Conservation (phyloP, 2,888 invertebrate species). For the Idaea biselata region DNA sequence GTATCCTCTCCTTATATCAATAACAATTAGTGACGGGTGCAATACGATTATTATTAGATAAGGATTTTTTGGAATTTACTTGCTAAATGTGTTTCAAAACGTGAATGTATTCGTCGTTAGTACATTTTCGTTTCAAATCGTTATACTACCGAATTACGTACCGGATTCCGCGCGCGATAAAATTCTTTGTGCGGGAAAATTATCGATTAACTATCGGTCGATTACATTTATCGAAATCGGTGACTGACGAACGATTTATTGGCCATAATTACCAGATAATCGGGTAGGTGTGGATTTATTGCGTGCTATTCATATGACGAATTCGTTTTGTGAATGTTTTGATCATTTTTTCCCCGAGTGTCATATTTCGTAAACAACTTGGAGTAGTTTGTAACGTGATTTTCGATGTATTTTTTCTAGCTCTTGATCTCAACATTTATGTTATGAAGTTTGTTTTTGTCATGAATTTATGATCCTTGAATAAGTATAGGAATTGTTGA, state of each 20-base stretch:
- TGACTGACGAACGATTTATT: neutral
- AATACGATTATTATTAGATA: neutral
- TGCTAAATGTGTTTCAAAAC: neutral
- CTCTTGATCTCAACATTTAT: neutral
- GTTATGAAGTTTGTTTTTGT: neutral
- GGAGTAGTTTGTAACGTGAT: neutral
- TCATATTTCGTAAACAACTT: neutral
- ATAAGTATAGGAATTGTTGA: neutral
- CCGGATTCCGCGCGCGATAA: neutral
- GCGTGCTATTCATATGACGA: neutral
- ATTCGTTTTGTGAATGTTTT: neutral
- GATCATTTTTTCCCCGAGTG: neutral
- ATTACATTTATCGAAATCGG: neutral
- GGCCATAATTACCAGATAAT: neutral
- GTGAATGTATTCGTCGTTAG: neutral
- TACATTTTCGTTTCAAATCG: neutral
- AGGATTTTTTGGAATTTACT: neutral
- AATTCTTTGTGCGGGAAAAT: neutral
- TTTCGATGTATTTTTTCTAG: neutral
- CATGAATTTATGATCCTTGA: neutral
- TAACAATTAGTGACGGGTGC: neutral
- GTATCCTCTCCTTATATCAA: neutral
- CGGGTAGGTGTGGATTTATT: conserved; percentile 1
- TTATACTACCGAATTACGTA: neutral
- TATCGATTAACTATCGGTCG: neutral